Conservation (phyloP, 2,888 invertebrate species). For the Suillia variegata region DNA sequence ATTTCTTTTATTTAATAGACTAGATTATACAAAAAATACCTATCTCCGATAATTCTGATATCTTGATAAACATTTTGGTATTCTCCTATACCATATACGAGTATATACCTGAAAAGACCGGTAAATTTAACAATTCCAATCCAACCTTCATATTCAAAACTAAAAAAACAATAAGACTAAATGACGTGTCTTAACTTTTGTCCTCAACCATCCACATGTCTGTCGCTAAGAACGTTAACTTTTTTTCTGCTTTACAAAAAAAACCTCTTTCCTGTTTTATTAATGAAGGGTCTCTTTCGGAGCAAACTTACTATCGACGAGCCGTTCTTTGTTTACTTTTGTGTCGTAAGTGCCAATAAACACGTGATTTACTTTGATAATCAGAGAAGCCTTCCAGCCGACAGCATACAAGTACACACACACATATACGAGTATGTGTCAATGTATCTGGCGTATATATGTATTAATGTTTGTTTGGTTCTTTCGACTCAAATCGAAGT, state of each 20-base stretch:
- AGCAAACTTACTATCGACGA: slow-evolving; percentile 17
- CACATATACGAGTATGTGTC: slow-evolving; percentile 12
- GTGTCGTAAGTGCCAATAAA: slow-evolving; percentile 53
- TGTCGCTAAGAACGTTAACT: too few species aligned
- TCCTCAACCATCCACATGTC: too few species aligned
- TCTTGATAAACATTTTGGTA: background rate
- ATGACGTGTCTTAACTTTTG: background rate
- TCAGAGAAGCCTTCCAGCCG: slow-evolving; percentile 17
- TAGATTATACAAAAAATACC: too few species aligned
- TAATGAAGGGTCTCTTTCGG: slow-evolving; percentile 22
- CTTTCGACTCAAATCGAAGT: slow-evolving; percentile 39
- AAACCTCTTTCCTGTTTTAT: slow-evolving; percentile 8
- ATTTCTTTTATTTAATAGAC: too few species aligned
- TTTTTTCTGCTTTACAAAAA: background rate
- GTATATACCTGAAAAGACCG: too few species aligned
- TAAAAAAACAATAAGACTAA: background rate
- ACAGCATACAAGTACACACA: too few species aligned
- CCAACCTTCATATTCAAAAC: background rate
- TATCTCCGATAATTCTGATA: too few species aligned
- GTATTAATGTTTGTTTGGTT: slow-evolving; percentile 30
- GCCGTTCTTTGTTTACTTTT: slow-evolving; percentile 39
- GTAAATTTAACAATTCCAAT: too few species aligned
- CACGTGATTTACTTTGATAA: slow-evolving; percentile 56
- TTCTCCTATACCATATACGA: too few species aligned
- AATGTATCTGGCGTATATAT: slow-evolving; percentile 29